These are phyloP conservation scores for Eilema depressum DNA, from an alignment of 2,888 invertebrate genomes.

Conservation along the genomic window DNA sequence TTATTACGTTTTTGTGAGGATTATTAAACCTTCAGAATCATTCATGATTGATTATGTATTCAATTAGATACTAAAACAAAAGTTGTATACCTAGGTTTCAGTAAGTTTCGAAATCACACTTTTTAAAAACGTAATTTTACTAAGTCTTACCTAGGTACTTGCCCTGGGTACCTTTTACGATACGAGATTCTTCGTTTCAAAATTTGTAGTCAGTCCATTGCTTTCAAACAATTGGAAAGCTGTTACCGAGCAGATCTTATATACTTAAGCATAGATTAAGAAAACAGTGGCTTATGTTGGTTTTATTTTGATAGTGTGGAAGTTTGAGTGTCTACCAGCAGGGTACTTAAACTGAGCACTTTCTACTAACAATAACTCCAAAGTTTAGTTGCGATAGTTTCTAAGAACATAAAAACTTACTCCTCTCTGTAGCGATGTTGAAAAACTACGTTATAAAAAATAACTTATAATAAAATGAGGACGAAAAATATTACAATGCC, in stretches of 20 bases:
- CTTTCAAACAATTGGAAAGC: too few species aligned
- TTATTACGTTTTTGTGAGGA: too few species aligned
- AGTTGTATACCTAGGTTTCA: not conserved
- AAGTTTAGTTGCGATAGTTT: conserved; percentile 9
- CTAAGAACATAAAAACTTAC: not conserved
- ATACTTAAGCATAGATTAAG: not conserved
- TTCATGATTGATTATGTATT: not conserved
- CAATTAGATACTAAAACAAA: not conserved
- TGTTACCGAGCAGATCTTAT: too few species aligned
- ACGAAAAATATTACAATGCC: not conserved
- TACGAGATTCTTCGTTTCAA: too few species aligned
- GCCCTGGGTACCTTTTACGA: too few species aligned
- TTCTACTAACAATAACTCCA: not conserved
- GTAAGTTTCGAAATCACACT: not conserved
- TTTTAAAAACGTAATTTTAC: too few species aligned
- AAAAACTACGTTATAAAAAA: too few species aligned
- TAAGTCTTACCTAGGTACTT: too few species aligned
- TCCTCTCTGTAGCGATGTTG: not conserved
- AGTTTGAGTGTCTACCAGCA: not conserved
- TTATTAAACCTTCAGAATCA: too few species aligned
- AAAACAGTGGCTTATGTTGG: not conserved
- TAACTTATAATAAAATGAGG: not conserved
- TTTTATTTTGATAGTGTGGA: not conserved
- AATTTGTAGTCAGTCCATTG: too few species aligned
- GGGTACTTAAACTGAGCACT: not conserved